Percentiles rank a stretch among this genome's conserved stretches.
Evolutionary conservation across 2,888 invertebrate species (phyloP).

Genomic region (Brachycybe producta): DNA sequence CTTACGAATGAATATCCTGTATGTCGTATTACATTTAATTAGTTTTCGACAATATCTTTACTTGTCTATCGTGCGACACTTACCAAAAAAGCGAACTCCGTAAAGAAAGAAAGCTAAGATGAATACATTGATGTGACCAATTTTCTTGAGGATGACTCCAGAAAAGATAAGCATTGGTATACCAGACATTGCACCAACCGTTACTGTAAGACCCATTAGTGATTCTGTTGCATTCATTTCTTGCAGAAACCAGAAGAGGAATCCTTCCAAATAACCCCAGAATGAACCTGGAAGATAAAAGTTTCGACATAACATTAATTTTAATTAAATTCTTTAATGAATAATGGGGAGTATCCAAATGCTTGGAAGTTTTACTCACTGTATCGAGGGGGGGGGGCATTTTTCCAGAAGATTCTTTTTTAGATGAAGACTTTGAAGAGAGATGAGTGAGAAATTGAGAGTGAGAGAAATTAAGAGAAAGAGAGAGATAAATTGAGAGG

Average conservation of each 20-base stretch:
- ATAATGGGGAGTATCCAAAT: too few species aligned
- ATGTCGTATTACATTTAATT: neutral
- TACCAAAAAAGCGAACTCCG: conserved; percentile 54
- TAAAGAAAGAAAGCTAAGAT: conserved; percentile 65
- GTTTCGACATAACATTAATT: neutral
- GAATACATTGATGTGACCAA: conserved; percentile 63
- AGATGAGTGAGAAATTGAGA: too few species aligned
- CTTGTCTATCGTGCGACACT: conserved; percentile 28
- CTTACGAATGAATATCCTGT: conserved; percentile 34
- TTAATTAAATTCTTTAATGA: neutral
- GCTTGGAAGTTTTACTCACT: too few species aligned
- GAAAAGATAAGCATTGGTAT: conserved; percentile 61
- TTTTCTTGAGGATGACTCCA: conserved; percentile 54
- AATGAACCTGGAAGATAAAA: conserved; percentile 46
- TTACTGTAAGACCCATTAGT: conserved; percentile 66
- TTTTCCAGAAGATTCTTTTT: too few species aligned
- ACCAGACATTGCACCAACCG: conserved; percentile 61
- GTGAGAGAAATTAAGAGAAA: too few species aligned
- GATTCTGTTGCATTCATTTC: conserved; percentile 60
- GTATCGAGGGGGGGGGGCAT: too few species aligned
- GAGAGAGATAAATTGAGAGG: too few species aligned
- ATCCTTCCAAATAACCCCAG: conserved; percentile 73
- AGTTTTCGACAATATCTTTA: neutral
- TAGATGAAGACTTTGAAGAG: too few species aligned
- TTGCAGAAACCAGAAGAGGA: conserved; percentile 64